Conservation (phyloP, 1,140 invertebrate species). For the Cylas formicarius region DNA sequence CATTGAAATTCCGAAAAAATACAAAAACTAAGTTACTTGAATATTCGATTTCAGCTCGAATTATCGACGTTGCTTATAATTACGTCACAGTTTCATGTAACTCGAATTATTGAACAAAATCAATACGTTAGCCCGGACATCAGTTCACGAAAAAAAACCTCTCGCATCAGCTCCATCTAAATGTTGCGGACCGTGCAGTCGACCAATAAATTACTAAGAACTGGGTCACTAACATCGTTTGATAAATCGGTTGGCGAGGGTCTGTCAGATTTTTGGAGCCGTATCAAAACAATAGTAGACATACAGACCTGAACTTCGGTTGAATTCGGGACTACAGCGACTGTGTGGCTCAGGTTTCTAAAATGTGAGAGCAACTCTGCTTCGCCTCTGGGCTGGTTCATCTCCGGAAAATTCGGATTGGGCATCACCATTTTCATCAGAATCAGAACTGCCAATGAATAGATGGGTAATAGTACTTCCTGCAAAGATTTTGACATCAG, state of each 20-base stretch:
- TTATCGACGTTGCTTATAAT: no score
- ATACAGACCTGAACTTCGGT: slow-evolving; percentile 53
- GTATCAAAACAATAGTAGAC: not conserved
- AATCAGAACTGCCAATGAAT: slow-evolving; percentile 63
- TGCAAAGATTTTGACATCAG: no score
- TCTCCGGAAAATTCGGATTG: slow-evolving; percentile 65
- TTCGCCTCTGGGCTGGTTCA: slow-evolving; percentile 51
- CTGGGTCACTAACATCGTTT: slow-evolving; percentile 2
- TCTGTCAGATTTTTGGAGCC: not conserved
- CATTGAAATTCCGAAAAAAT: no score
- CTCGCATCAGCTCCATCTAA: no score
- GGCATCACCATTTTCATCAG: slow-evolving; percentile 63
- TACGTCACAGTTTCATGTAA: no score
- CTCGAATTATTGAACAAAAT: no score
- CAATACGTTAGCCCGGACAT: no score
- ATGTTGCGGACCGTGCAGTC: no score
- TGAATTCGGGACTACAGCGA: slow-evolving; percentile 61
- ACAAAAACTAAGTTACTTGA: no score
- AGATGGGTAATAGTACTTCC: slow-evolving; percentile 67
- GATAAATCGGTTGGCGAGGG: slow-evolving; percentile 2
- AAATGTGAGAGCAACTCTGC: slow-evolving; percentile 55
- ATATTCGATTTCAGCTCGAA: no score
- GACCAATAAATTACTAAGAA: not conserved
- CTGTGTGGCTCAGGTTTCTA: slow-evolving; percentile 52
- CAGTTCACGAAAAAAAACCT: no score